Evolutionary conservation across 1,140 invertebrate species (phyloP), one percentile per base, ranked within the genome.

Genomic region (Drosophila punjabiensis): DNA sequence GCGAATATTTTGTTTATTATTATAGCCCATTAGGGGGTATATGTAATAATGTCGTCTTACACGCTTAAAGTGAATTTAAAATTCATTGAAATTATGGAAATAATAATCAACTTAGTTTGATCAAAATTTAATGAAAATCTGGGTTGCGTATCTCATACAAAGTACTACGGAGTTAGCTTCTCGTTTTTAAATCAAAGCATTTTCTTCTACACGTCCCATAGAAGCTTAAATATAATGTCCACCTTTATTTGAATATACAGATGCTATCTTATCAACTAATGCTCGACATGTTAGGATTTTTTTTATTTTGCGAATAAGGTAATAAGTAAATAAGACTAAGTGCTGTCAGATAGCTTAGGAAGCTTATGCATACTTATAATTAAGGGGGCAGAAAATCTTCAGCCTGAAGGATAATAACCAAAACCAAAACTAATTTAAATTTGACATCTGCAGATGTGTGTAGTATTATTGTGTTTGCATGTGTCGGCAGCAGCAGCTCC

Each of bases 221-320:
- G 9, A 16, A 48, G 20, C 47, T 24, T 30, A 32, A 20, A 30
- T 20, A 53, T 13, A 45, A 53, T 14, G 28, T 28, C 32, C 16
- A 48, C 33, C 47, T 13, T 37, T 52, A 52, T 67, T 67, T 67
- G 30, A 16, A 66, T 52, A 37, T 16, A 14, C n/a, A 53, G 47
- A 33, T 53, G n/a, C 30, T 68, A 68, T 70, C 67, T 70, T 70
- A 70, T 70, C 67, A 68, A 45, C 37, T 14, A 24, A 28, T 32
- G 35, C 67, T 33, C 61, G 37, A 41, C 47, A n/a, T 9, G 18
- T 43, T 65, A 24, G 13, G 43, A n/a, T n/a, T n/a, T 41, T 6
- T n/a, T 7, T 3, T 16, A 13, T 20, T 33, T 30, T 16, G 32
- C 13, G 35, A 39, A 24, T 39, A 37, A 11, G 6, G 7, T 48